Evolutionary conservation across 2,113 vertebrate species (phyloP), one percentile per base, ranked within the genome.

Genomic region (Poeciliopsis retropinna): DNA sequence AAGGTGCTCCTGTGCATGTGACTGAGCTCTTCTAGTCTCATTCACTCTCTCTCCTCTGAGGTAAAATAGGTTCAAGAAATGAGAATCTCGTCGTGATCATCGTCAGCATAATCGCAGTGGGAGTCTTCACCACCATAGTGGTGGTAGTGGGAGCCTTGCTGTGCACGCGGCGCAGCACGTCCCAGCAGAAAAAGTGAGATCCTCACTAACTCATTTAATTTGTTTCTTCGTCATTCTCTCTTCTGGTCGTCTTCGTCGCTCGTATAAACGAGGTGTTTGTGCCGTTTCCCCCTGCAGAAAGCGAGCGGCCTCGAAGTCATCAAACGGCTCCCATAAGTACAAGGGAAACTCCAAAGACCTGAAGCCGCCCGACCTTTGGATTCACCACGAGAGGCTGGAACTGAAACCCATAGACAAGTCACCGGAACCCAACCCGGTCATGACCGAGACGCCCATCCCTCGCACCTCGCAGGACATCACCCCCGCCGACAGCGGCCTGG

Each of bases 351-450:
- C 97, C 85, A 99, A 99, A 89, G 98, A 99, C 69, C 96, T 99
- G 72, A 99, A 99, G 47, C 98, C 98, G 0, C 98, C 98, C 0
- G 98, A 99, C 82, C 96, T 99, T 13, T 99, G 98, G 98, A 99
- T 99, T 85, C 98, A 99, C 74, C 98, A 99, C 0, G 98, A 99
- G 89, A 95, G 97, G 44, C 95, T 99, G 80, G 98, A 99, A 76
- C 95, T 99, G 32, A 99, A 99, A 71, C 97, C 98, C 63, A 98
- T 98, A 8, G 98, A 99, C 86, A 99, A 99, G 82, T 99, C 98
- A 15, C 98, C 97, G 0, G 98, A 99, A 67, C 96, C 97, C 72
- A 99, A 99, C 84, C 96, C 97, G 0, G 96, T 99, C 86, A 97
- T 99, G 96, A 99, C 98, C 0, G 98, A 99, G 70, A 99, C 97